Evolutionary conservation across 2,888 invertebrate species (phyloP), one percentile per base, ranked within the genome.

Genomic region (Luffia ferchaultella): DNA sequence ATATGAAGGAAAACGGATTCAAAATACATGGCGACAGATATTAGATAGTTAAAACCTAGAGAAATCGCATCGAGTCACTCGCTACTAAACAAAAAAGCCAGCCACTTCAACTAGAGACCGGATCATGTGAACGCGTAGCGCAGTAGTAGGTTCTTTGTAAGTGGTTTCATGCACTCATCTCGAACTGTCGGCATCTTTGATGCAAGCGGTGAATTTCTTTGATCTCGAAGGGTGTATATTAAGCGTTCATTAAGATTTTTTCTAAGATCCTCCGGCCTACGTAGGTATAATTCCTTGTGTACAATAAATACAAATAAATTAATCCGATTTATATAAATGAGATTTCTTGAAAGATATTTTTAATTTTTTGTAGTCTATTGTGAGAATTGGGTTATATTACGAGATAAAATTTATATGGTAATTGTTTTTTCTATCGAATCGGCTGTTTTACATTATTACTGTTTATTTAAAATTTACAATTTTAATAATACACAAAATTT

Each of bases 221-320:
- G 78, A 46, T 47, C 66, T 65, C 62, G 65, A 65, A 62, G 68
- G 65, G 65, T 60, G 68, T 65, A 64, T 70, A 72, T 72, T 73
- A 72, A 69, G 68, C 68, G 67, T 73, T 73, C 71, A 76, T 77
- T 77, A 73, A 62, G 63, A 61, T 58, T 62, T 62, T 63, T 67
- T 68, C 42, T 63, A 62, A 53, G 59, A 63, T 44, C 20, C 16
- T 44, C 47, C 16, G 47, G 46, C 48, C 50, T 30, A 3, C 30
- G 3, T 20, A 42, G 20, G 54, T 52, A 52, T 53, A 53, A 50
- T 43, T 15, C 42, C 40, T 49, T 42, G 41, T 46, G 17, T 46
- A 17, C 50, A 49, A 49, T 49, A 52, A 30, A 12, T 54, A 50
- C 48, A 45, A 50, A 19, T 20, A 51, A 45, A n/a, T n/a, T n/a